phyloP scores from a whole-genome alignment of 1,140 invertebrate species.

The Megalonaias nervosa region DNA sequence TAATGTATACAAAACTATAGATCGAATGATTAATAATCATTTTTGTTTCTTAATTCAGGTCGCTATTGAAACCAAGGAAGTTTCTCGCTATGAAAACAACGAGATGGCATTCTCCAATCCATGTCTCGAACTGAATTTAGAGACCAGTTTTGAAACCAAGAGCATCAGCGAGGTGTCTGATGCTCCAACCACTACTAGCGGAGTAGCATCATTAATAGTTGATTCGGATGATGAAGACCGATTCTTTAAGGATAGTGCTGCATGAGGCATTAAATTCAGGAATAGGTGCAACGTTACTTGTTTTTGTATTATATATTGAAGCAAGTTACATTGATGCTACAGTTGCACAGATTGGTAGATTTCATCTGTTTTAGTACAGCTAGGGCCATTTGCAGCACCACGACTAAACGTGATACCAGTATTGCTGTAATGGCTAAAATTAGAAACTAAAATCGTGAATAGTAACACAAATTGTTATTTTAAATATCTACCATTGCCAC shows the following conservation, averaged over 20 bases:
- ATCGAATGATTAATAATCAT: neutral
- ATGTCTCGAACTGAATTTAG: conserved; percentile 9
- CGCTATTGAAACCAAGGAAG: neutral
- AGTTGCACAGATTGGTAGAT: too few relatives aligned
- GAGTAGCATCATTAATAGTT: conserved; percentile 21
- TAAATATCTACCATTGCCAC: too few relatives aligned
- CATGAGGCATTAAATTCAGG: neutral
- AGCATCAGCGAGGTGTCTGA: conserved; percentile 13
- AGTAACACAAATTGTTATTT: too few relatives aligned
- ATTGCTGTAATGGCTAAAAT: too few relatives aligned
- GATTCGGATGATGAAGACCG: conserved; percentile 27
- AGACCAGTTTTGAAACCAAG: conserved; percentile 3
- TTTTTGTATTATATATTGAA: too few relatives aligned
- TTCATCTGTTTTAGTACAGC: too few relatives aligned
- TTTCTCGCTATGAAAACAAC: neutral
- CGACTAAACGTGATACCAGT: too few relatives aligned
- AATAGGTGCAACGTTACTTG: too few relatives aligned
- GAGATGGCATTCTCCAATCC: conserved; percentile 21
- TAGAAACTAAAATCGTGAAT: too few relatives aligned
- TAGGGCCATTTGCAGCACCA: too few relatives aligned
- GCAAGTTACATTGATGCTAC: too few relatives aligned
- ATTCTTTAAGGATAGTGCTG: conserved; percentile 21
- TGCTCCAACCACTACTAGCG: conserved; percentile 16
- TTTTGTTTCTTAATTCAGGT: neutral
- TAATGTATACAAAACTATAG: neutral